Evolutionary conservation across 1,140 invertebrate species (phyloP), one percentile per base, ranked within the genome.

Genomic region (Diorhabda elongata): DNA sequence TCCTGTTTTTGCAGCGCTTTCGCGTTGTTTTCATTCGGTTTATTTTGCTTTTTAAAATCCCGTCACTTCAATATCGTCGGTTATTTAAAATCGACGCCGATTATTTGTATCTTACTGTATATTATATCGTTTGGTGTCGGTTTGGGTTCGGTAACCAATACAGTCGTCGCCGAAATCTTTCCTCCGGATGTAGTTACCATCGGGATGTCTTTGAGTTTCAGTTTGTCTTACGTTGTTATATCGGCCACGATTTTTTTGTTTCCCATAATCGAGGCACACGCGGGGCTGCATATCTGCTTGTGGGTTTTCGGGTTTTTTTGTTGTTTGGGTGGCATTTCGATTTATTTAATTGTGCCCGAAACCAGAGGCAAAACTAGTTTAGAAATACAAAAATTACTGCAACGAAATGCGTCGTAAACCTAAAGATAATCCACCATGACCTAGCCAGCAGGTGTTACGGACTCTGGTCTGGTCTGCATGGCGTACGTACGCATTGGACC

Each of bases 111-210:
- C 6, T 52, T 79, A 3, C 8, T 73, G 0, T 80, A 76, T 58
- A 78, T 80, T 45, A 68, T 73, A 4, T 61, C 65, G 60, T 79
- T 74, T 61, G 76, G 71, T 66, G 71, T 77, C 11, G 92, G 91
- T 2, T 89, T 92, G 72, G 93, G 93, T 0, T 91, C 93, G 0
- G 81, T 96, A 8, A 91, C 92, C 0, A 94, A 92, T 92, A 87
- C 92, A 0, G 85, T 96, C 42, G 89, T 94, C 85, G 89, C 88
- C 3, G 92, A 96, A 80, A 86, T 95, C 73, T 92, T 95, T 73
- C 88, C 94, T 2, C 83, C 88, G 0, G 88, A 90, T 71, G 87
- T 93, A 1, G 90, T 92, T 77, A 88, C 90, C 0, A 81, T 87
- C 4, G 92, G 92, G 2, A 88, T 90, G 2, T 87, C 90, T 0